phyloP scores from a whole-genome alignment of 2,888 invertebrate genomes.

The Limnephilus rhombicus region DNA sequence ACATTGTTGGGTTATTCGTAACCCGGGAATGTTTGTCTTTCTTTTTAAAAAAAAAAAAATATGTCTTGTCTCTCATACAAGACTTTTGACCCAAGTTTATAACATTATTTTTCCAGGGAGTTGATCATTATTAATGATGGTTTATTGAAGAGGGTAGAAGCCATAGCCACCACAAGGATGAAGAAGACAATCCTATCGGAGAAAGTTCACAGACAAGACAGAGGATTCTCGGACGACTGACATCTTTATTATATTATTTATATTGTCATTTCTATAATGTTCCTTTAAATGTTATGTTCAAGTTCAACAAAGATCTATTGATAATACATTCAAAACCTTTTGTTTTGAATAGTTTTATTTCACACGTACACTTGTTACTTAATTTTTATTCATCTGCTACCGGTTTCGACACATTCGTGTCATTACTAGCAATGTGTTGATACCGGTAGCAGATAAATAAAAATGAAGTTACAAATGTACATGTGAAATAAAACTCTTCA shows the following conservation, averaged over 20 bases:
- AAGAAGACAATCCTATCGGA: conserved; percentile 75
- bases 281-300: background rate
- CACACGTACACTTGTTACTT: too few species aligned
- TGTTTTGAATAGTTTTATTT: background rate
- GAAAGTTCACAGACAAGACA: conserved; percentile 69
- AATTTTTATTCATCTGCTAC: too few species aligned
- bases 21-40: too few species aligned
- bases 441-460: too few species aligned
- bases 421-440: too few species aligned
- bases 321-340: background rate
- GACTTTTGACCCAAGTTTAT: background rate
- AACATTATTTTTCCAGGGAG: conserved; percentile 67
- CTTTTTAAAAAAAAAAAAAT: too few species aligned
- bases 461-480: too few species aligned
- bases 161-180: conserved; percentile 74
- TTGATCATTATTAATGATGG: conserved; percentile 73
- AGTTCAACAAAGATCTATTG: background rate
- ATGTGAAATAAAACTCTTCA: too few species aligned
- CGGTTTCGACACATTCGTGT: too few species aligned
- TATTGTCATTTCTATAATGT: background rate
- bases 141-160: conserved; percentile 74
- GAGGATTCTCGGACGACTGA: conserved; percentile 40
- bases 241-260: background rate
- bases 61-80: too few species aligned
- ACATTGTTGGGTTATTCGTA: too few species aligned